phyloP scores from a whole-genome alignment of 2,888 invertebrate genomes.

The Nomada flava region DNA sequence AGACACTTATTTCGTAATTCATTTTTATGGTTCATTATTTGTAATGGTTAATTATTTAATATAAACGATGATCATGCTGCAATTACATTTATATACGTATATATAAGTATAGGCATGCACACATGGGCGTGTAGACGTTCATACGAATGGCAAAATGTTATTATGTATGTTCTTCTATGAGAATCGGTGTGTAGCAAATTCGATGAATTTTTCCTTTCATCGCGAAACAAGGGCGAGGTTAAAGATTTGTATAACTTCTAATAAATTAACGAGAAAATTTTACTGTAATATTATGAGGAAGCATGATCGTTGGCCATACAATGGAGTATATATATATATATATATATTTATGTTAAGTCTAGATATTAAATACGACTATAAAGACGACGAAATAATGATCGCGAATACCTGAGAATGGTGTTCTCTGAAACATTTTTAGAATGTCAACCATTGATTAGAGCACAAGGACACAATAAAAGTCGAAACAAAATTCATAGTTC shows the following conservation, averaged over 20 bases:
- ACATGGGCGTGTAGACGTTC: neutral
- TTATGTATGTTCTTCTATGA: neutral
- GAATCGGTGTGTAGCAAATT: neutral
- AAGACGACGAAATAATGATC: constrained; percentile 45
- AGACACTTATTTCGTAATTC: constrained; percentile 67
- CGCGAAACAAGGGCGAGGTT: constrained; percentile 21
- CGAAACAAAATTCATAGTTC: neutral
- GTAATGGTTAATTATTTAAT: constrained; percentile 52
- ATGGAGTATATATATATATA: constrained; percentile 79
- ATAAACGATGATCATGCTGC: constrained; percentile 74
- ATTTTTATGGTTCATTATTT: constrained; percentile 69
- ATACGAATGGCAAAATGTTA: neutral
- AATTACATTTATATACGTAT: constrained; percentile 38
- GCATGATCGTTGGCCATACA: constrained; percentile 84
- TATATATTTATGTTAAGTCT: constrained; percentile 80
- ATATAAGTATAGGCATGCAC: neutral
- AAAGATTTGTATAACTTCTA: constrained; percentile 70
- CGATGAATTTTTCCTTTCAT: constrained; percentile 3
- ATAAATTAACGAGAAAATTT: constrained; percentile 67
- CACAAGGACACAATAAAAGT: constrained; percentile 5
- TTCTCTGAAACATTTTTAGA: constrained; percentile 78
- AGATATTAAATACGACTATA: constrained; percentile 71
- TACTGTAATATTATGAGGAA: constrained; percentile 78
- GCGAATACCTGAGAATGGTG: constrained; percentile 74
- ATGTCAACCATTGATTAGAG: constrained; percentile 35